Conservation (phyloP, 2,113 vertebrate species). For the Meriones unguiculatus region DNA sequence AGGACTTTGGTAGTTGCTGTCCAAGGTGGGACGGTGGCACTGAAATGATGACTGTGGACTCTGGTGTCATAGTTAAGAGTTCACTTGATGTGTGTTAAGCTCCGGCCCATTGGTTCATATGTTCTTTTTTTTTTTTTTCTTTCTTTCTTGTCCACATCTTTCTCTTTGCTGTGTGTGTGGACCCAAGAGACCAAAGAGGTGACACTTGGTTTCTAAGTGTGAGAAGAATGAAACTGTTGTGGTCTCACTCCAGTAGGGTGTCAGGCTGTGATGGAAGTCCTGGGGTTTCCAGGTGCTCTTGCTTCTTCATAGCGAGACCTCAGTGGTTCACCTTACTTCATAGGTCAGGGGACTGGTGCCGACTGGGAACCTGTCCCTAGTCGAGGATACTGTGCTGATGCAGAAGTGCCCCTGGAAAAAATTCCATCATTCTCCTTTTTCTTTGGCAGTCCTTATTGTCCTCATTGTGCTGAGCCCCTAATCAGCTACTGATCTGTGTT, state of each 20-base stretch:
- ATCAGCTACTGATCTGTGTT: no score
- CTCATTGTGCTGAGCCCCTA: not conserved
- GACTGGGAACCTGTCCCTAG: not conserved
- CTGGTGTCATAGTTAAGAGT: not conserved
- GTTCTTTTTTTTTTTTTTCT: no score
- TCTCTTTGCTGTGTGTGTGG: not conserved
- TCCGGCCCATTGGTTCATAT: rapidly evolving
- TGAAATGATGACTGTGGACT: not conserved
- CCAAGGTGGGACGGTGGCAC: rapidly evolving
- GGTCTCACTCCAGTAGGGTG: not conserved
- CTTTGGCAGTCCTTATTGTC: no score
- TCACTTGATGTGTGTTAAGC: not conserved
- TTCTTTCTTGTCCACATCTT: not conserved
- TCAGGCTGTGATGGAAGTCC: not conserved
- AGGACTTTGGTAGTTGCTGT: not conserved
- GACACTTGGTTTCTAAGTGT: not conserved
- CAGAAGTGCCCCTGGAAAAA: not conserved
- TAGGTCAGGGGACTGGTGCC: not conserved
- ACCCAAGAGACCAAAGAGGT: rapidly evolving
- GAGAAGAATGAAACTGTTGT: not conserved
- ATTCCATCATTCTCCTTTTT: not conserved
- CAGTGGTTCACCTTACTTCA: not conserved
- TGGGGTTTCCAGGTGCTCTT: not conserved
- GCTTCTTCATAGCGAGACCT: not conserved
- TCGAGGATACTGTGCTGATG: not conserved